These are phyloP conservation scores for Callinectes sapidus DNA, from an alignment of 2,888 invertebrate genomes.

Conservation along the genomic window DNA sequence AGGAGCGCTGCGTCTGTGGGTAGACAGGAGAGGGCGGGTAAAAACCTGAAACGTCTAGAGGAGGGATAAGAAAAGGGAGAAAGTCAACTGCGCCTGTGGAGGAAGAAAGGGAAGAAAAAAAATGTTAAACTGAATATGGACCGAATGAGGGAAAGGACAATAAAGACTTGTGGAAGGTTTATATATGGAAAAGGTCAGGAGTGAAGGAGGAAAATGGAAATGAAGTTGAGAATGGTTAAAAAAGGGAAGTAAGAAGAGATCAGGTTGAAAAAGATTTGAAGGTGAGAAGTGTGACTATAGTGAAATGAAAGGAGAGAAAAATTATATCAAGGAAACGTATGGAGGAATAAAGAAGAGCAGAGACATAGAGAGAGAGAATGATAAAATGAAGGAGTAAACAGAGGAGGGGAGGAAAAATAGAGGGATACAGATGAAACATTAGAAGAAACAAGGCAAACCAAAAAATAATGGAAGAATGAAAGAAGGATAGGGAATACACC, in stretches of 20 bases:
- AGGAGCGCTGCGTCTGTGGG: neutral
- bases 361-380: neutral
- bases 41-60: neutral
- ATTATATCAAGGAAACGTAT: neutral
- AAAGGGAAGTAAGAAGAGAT: no score
- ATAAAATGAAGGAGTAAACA: neutral
- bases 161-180: neutral
- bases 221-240: neutral
- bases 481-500: neutral
- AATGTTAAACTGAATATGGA: neutral
- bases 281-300: no score
- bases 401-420: neutral
- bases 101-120: neutral
- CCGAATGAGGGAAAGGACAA: neutral
- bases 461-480: no score
- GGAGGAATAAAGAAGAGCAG: neutral
- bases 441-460: neutral
- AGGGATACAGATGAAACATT: no score
- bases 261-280: no score
- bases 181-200: neutral
- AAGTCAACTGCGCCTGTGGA: neutral
- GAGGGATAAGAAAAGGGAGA: neutral
- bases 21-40: neutral
- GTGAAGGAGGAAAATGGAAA: neutral
- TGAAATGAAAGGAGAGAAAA: no score